Conservation (phyloP, 2,888 invertebrate genomes). For the Eucera pruinosa region DNA sequence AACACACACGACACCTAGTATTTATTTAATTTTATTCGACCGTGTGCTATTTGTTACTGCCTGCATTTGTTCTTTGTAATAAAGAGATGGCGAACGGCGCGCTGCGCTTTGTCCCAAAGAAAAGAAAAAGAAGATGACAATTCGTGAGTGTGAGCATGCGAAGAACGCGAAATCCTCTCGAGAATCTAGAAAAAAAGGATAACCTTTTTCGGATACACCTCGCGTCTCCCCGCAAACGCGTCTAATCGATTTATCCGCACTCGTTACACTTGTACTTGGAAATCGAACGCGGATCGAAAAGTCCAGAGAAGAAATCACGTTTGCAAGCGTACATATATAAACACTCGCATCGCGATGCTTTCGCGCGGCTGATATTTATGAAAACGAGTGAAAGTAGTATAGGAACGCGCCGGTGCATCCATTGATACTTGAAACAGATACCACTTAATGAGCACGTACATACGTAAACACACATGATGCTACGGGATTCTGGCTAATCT, state of each 20-base stretch:
- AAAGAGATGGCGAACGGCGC: conserved; percentile 75
- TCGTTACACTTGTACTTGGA: background rate
- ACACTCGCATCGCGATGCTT: background rate
- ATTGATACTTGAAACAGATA: conserved; percentile 47
- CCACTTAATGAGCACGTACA: conserved; percentile 24
- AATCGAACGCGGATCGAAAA: too few species aligned
- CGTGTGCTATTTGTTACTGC: conserved; percentile 67
- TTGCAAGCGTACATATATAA: too few species aligned
- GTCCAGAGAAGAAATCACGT: too few species aligned
- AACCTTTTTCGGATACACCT: too few species aligned
- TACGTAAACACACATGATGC: background rate
- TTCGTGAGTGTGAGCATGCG: conserved; percentile 4
- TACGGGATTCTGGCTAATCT: background rate
- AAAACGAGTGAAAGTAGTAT: conserved; percentile 61
- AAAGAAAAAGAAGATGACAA: conserved; percentile 55
- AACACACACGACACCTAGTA: conserved; percentile 69
- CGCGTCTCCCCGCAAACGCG: background rate
- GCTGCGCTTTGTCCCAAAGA: conserved; percentile 75
- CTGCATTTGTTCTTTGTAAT: conserved; percentile 69
- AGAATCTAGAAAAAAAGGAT: too few species aligned
- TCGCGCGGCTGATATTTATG: conserved; percentile 37
- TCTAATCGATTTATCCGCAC: background rate
- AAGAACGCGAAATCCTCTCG: background rate
- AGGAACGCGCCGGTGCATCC: conserved; percentile 23
- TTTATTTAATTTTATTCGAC: conserved; percentile 67